These are phyloP conservation scores for Oplegnathus fasciatus DNA, from an alignment of 2,113 vertebrate species.

Conservation along the genomic window DNA sequence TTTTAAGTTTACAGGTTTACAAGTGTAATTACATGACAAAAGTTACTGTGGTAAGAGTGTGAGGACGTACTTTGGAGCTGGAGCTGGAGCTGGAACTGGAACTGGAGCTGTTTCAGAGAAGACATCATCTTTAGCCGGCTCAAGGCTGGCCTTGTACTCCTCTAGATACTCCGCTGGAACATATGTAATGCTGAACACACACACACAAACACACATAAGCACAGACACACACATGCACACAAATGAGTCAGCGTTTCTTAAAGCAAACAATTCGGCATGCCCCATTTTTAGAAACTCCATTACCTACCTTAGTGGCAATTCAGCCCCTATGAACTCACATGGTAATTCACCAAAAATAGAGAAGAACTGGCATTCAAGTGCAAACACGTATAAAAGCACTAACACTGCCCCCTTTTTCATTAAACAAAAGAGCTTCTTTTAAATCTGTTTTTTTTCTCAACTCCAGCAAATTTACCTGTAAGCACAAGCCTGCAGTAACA, in stretches of 20 bases:
- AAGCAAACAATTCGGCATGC: neutral
- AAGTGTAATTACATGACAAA: neutral
- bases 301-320: conserved; percentile 18
- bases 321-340: neutral
- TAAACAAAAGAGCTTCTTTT: conserved; percentile 15
- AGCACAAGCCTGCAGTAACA: conserved; percentile 12
- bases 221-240: conserved; percentile 20
- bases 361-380: conserved; percentile 13
- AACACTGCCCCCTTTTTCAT: conserved; percentile 1
- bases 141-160: conserved; percentile 88
- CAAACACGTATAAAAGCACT: conserved; percentile 15
- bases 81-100: conserved; percentile 19
- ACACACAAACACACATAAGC: conserved; percentile 35
- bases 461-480: neutral
- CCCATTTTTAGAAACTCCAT: conserved; percentile 19
- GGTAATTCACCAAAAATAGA: conserved; percentile 33
- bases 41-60: neutral
- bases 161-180: conserved; percentile 93
- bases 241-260: conserved; percentile 54
- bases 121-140: conserved; percentile 79
- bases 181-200: conserved; percentile 91
- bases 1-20: neutral
- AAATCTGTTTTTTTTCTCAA: conserved; percentile 25
- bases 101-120: conserved; percentile 55
- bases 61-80: conserved; percentile 70